Evolutionary conservation across 2,888 invertebrate species (phyloP).

Genomic region (Phasia obesa): DNA sequence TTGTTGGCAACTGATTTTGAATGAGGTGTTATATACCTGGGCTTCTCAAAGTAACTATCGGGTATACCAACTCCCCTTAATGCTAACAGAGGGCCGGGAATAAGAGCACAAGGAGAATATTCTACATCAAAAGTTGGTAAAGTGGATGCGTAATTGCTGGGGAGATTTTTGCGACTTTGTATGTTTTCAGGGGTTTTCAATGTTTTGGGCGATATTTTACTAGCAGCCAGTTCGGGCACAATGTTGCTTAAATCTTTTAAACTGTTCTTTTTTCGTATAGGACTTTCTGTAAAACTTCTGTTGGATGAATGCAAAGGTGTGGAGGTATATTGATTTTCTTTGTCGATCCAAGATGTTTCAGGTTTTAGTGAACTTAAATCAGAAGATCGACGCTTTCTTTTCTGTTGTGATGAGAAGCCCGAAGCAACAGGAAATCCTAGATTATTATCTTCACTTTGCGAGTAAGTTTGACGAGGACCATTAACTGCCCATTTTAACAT

Average conservation of each 20-base stretch:
- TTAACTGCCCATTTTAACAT: conserved; percentile 82
- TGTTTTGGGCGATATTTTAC: neutral
- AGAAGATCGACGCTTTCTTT: conserved; percentile 74
- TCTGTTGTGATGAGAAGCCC: conserved; percentile 45
- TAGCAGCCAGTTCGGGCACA: conserved; percentile 67
- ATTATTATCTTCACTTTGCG: conserved; percentile 66
- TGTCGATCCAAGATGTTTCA: conserved; percentile 71
- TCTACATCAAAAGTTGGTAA: conserved; percentile 81
- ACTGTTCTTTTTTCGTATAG: conserved; percentile 71
- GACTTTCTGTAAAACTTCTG: conserved; percentile 28
- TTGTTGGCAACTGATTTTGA: neutral
- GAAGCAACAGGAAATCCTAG: conserved; percentile 1
- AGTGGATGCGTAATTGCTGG: conserved; percentile 77
- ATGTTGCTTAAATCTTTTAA: conserved; percentile 79
- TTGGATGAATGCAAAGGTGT: conserved; percentile 75
- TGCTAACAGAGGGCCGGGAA: conserved; percentile 80
- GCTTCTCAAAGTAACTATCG: conserved; percentile 82
- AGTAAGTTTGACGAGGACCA: conserved; percentile 78
- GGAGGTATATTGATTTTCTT: conserved; percentile 80
- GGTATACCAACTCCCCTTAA: conserved; percentile 81
- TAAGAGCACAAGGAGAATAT: conserved; percentile 80
- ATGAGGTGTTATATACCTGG: conserved; percentile 78
- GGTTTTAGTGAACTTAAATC: conserved; percentile 68
- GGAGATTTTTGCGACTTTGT: conserved; percentile 19
- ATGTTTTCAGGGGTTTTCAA: conserved; percentile 33